A percentile compares a stretch with the other conserved stretches of the same genome.
Evolutionary conservation across 1,140 invertebrate species (phyloP).

Genomic region (Tetramorium simillimum): DNA sequence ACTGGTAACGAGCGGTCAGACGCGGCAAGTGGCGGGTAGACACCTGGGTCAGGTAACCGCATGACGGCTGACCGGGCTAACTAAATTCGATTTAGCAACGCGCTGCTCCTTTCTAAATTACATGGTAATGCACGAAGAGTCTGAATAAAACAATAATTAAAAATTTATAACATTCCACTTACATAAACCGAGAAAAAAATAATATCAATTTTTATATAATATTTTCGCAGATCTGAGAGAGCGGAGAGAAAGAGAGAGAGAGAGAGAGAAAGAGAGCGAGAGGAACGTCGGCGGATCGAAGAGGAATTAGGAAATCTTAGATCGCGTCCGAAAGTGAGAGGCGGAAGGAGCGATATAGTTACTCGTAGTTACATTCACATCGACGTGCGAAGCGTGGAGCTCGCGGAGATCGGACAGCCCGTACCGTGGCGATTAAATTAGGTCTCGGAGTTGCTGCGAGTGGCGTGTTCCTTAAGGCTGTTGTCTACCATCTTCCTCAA

Average conservation of each 20-base stretch:
- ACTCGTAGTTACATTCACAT: slow-evolving; percentile 43
- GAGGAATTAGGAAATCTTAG: slow-evolving; percentile 25
- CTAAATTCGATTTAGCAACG: background rate
- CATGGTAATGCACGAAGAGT: background rate
- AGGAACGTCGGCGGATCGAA: background rate
- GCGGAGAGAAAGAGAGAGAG: too few relatives aligned
- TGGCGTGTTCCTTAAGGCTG: slow-evolving; percentile 64
- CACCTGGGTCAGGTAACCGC: background rate
- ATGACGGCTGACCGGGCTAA: background rate
- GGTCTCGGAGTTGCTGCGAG: slow-evolving; percentile 38
- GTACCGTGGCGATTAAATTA: slow-evolving; percentile 71
- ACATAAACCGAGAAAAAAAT: background rate
- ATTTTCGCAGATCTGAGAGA: background rate
- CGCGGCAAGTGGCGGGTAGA: background rate
- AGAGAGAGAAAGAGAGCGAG: background rate
- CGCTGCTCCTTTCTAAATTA: slow-evolving; percentile 6
- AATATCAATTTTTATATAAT: background rate
- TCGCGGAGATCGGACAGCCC: slow-evolving; percentile 58
- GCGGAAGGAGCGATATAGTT: slow-evolving; percentile 47
- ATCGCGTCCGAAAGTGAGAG: slow-evolving; percentile 54
- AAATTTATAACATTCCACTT: background rate
- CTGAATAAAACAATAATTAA: background rate
- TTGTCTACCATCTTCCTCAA: slow-evolving; percentile 60
- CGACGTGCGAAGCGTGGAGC: slow-evolving; percentile 20
- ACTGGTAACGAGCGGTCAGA: background rate